Evolutionary conservation across 2,113 vertebrate species (phyloP), one percentile per base, ranked within the genome.

Genomic region (Ageneiosus marmoratus): DNA sequence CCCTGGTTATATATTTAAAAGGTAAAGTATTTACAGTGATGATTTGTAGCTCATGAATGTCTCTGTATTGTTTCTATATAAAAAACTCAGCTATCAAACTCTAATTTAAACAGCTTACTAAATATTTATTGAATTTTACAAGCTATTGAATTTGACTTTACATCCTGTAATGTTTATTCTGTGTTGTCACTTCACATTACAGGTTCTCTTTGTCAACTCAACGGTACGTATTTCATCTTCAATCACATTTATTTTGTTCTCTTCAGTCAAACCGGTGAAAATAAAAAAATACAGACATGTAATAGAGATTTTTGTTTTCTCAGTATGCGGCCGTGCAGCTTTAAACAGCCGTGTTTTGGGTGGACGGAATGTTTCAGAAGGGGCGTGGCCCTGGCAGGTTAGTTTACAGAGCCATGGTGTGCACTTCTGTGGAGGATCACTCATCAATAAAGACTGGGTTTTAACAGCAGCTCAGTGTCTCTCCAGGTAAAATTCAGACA

Each of bases 341-440:
- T 58, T 87, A 69, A 84, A 87, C 69, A 20, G 0, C 11, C 56
- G 50, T 51, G 79, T 84, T 60, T 75, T 87, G 48, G 83, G 83
- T 9, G 83, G 77, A 12, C 72, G 70, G 51, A n/a, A 70, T 11
- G 77, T 78, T 1, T 5, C 32, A 1, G 1, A 9, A 4, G 78
- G 85, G 13, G 53, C 82, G 0, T 86, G 82, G 82, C 82, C 85
- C 4, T 86, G 85, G 85, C 85, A 86, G 82, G 75, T 58, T 58
- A 58, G 53, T 44, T 58, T 77, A 13, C 53, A 77, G 3, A 37
- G 11, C 20, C 53, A 32, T 0, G 18, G 29, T 5, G 3, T 8
- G 0, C 74, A 76, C 22, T 76, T 76, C 51, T 76, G 50, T 37
- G 74, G 74, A 34, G 74, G 74, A 76, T 22, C 50, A 6, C 74